A percentile compares a stretch with the other conserved stretches of the same genome.
phyloP scores from a whole-genome alignment of 35 echinoderm and acorn worm species.

The Heliocidaris tuberculata region DNA sequence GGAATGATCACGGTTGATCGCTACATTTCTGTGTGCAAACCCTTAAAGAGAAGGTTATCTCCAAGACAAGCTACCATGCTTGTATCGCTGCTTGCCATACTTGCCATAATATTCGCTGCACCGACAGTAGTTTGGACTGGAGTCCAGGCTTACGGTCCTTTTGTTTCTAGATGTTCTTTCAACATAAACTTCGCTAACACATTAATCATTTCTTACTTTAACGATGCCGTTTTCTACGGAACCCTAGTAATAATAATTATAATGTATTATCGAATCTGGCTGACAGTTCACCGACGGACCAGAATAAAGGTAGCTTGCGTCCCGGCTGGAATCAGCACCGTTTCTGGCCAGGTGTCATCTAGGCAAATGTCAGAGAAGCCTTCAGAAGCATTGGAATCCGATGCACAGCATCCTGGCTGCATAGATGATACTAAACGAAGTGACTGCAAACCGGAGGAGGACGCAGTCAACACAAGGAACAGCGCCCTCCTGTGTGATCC shows the following conservation, averaged over 20 bases:
- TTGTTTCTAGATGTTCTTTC: not conserved
- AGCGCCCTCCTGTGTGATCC: not conserved
- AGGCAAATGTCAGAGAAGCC: not conserved
- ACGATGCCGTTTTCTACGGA: not conserved
- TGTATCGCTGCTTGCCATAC: not conserved
- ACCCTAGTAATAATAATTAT: not conserved
- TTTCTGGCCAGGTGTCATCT: not conserved
- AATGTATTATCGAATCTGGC: not conserved
- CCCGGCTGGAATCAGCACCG: not conserved
- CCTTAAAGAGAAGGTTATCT: not conserved
- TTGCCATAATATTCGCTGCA: not conserved
- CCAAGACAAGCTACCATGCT: not conserved
- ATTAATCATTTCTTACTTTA: not conserved
- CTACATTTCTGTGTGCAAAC: constrained; percentile 51
- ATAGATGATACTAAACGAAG: not conserved
- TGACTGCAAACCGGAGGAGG: not conserved
- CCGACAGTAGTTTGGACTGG: not conserved
- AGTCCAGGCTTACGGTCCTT: not conserved
- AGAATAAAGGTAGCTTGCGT: not conserved
- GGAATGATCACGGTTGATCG: constrained; percentile 54
- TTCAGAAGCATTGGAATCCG: not conserved
- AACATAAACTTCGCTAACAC: not conserved
- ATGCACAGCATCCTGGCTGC: not conserved
- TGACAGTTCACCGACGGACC: not conserved
- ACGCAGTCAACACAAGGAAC: not conserved